Evolutionary conservation across 2,113 vertebrate species (phyloP).

Genomic region (Zosterops lateralis): DNA sequence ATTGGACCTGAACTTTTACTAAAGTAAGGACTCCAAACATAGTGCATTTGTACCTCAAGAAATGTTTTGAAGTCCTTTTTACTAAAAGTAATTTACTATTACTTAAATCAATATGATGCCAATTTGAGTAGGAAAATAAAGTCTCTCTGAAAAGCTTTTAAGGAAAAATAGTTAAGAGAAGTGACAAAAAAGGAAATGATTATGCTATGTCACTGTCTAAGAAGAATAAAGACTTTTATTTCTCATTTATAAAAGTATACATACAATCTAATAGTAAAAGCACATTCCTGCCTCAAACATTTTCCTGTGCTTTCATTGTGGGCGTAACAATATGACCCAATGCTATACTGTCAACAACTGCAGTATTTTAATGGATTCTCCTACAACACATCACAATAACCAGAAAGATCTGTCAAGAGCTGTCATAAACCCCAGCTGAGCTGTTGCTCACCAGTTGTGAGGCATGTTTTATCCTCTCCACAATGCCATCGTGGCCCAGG

Average conservation of each 20-base stretch:
- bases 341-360: neutral
- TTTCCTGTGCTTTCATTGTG: neutral
- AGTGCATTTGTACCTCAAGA: neutral
- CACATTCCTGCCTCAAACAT: neutral
- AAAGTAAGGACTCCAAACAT: neutral
- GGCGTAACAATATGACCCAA: neutral
- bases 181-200: neutral
- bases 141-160: neutral
- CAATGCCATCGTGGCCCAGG: slow-evolving; percentile 89
- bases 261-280: neutral
- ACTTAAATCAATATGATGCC: rapidly evolving
- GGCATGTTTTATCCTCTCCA: slow-evolving; percentile 87
- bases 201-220: neutral
- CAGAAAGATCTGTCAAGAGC: neutral
- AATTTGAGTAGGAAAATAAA: neutral
- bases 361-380: neutral
- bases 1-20: neutral
- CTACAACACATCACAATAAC: neutral
- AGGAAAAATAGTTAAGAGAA: neutral
- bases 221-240: neutral
- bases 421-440: neutral
- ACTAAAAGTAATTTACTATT: neutral
- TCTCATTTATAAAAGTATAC: neutral
- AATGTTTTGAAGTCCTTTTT: neutral
- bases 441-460: slow-evolving; percentile 82